Base-by-base conservation (phyloP, 2,888 invertebrate species). In the Amblyjoppa proteus region DNA sequence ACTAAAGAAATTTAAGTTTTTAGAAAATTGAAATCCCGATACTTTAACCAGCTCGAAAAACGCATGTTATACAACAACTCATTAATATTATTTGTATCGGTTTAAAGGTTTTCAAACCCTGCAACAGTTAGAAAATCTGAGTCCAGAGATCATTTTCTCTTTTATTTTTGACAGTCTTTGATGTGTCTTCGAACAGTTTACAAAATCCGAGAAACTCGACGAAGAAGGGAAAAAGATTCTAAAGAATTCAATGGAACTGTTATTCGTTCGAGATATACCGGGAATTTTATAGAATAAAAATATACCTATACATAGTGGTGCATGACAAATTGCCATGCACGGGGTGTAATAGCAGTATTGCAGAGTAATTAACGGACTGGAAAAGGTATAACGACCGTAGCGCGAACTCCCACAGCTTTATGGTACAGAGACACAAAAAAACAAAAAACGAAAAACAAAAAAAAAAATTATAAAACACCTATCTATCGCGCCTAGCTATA, bases 351-450 rank as follows among this genome's bases (percentile, higher is more conserved):
- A 64, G 20, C 49, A 58, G 11, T 28, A 58, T 58, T 58, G 28
- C 11, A 3, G 38, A 31, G 28, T n/a, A 73, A 73, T 73, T 53
- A 66, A 80, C 25, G n/a, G 78, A 11, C 9, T 11, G 64, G 53
- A n/a, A 53, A 41, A 41, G 53, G 45, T 79, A 38, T 25, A 79
- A 79, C 56, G 66, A 31, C n/a, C 49, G 51, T 76, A 77, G 49
- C 20, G 41, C 41, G 13, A 66, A 77, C 20, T 20, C 61, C 64
- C 76, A 11, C 1, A 13, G 20, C 61, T 38, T 41, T 49, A 66
- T 31, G 31, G 4, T 45, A 58, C 16, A 45, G 34, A 49, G n/a
- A 64, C 7, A 69, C 25, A 51, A n/a, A 34, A 34, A 34, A 7
- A 7, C 1, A 38, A 38, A 38, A 38, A 41, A 66, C 56, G 64